Evolutionary conservation across 1,140 invertebrate species (phyloP).

Genomic region (Aleiodes sp.): DNA sequence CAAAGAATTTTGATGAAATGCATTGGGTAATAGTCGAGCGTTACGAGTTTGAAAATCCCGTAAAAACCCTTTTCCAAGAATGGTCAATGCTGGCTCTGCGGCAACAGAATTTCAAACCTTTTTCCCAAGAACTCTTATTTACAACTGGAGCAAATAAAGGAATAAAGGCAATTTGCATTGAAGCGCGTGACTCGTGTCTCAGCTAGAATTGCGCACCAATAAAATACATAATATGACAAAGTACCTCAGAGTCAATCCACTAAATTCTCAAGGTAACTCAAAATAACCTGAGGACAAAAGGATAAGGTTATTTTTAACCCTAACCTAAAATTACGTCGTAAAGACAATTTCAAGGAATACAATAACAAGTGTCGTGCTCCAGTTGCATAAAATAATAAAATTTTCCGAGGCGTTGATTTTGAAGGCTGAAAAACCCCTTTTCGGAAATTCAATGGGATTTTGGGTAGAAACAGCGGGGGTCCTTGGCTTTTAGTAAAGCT

Average conservation of each 20-base stretch:
- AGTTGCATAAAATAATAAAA: constrained; percentile 62
- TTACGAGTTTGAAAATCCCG: not conserved
- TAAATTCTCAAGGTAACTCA: constrained; percentile 49
- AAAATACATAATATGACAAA: constrained; percentile 3
- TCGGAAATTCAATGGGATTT: constrained; percentile 38
- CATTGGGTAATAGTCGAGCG: constrained; percentile 23
- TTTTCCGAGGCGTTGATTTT: constrained; percentile 19
- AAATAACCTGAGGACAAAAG: constrained; percentile 25
- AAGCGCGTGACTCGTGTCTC: too few relatives aligned
- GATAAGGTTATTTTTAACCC: constrained; percentile 57
- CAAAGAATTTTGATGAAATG: not conserved
- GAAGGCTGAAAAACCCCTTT: constrained; percentile 53
- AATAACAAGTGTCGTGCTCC: constrained; percentile 53
- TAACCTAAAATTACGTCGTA: constrained; percentile 60
- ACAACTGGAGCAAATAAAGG: not conserved
- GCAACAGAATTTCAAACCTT: constrained; percentile 17
- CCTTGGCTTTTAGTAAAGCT: constrained; percentile 12
- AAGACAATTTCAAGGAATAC: constrained; percentile 45
- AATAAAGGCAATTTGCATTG: too few relatives aligned
- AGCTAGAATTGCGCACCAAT: constrained; percentile 13
- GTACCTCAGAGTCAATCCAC: constrained; percentile 25
- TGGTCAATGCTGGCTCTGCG: not conserved
- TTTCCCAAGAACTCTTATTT: not conserved
- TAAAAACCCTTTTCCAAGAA: not conserved
- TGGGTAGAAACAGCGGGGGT: constrained; percentile 22